phyloP scores from a whole-genome alignment of 2,113 vertebrate species.

The Prionailurus bengalensis region DNA sequence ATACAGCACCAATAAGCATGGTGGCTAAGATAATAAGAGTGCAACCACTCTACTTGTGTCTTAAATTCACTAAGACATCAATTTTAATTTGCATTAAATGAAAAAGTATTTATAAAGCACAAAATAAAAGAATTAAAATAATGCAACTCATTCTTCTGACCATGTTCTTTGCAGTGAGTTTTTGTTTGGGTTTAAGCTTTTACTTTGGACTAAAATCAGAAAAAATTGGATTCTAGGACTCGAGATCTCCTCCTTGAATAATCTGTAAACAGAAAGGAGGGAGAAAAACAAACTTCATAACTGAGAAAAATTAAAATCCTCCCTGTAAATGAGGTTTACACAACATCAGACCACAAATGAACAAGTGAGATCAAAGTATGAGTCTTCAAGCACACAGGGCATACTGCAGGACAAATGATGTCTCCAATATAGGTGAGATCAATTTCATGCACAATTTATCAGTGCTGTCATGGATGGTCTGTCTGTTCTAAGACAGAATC shows the following conservation, averaged over 20 bases:
- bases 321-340: conserved; percentile 54
- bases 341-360: conserved; percentile 52
- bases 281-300: conserved; percentile 5
- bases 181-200: conserved; percentile 53
- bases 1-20: conserved; percentile 25
- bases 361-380: conserved; percentile 68
- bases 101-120: conserved; percentile 55
- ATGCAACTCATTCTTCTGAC: neutral
- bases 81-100: conserved; percentile 55
- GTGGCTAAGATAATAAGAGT: conserved; percentile 24
- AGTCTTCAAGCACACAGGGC: conserved; percentile 60
- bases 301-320: conserved; percentile 72
- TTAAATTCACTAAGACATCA: conserved; percentile 38
- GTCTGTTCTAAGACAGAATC: conserved; percentile 73
- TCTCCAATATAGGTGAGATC: conserved; percentile 83
- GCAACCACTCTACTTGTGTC: neutral
- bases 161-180: neutral
- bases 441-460: conserved; percentile 87
- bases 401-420: conserved; percentile 79
- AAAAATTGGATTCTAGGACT: conserved; percentile 37
- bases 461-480: conserved; percentile 71
- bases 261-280: conserved; percentile 5
- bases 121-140: conserved; percentile 40
- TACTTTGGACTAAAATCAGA: conserved; percentile 35
- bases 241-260: conserved; percentile 14